Base-by-base conservation (phyloP, 2,888 invertebrate genomes). In the Punctoribates punctum region DNA sequence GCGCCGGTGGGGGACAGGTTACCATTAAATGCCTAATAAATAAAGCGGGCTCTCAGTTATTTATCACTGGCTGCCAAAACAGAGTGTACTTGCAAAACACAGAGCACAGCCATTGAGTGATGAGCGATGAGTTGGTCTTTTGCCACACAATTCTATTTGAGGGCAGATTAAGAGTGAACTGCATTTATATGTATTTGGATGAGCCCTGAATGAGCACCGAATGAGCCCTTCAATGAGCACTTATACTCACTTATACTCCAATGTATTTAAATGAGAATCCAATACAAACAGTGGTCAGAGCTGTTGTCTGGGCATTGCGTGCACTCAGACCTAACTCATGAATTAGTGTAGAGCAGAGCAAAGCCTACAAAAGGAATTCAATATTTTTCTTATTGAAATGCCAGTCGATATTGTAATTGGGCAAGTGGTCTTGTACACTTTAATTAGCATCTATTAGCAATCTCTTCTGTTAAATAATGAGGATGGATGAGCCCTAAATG, bases 381-480 rank as follows among this genome's bases (percentile, higher is more conserved):
- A 9, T 9, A 9, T 42, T 42, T 42, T 13, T 9, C 13, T 42
- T 42, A 42, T 42, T 42, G 42, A 54, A 54, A 54, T 13, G 11
- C 17, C 8, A 54, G 54, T 17, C 5, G 5, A 54, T 13, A n/a
- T 54, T 13, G 11, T 17, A 13, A 54, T 54, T 54, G 54, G 54
- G n/a, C 5, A 13, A n/a, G 11, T 54, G 15, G 54, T n/a, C 5
- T 17, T 20, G 20, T 25, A 60, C 20, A 60, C 60, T 25, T 60
- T 60, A 60, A 60, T 60, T 60, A 60, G 60, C 60, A 60, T 60
- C 25, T 60, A 60, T 60, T 60, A 60, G 60, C 60, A 5, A 60
- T 60, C 60, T 60, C 17, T 60, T 25, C 25, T n/a, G 60, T 60
- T 60, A 60, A 60, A 60, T 60, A 60, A 60, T 60, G 60, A 60